Evolutionary conservation across 2,797 vertebrate genomes (phyloP), one percentile per base, ranked within the genome.

Genomic region (Phalloptychus januarius): DNA sequence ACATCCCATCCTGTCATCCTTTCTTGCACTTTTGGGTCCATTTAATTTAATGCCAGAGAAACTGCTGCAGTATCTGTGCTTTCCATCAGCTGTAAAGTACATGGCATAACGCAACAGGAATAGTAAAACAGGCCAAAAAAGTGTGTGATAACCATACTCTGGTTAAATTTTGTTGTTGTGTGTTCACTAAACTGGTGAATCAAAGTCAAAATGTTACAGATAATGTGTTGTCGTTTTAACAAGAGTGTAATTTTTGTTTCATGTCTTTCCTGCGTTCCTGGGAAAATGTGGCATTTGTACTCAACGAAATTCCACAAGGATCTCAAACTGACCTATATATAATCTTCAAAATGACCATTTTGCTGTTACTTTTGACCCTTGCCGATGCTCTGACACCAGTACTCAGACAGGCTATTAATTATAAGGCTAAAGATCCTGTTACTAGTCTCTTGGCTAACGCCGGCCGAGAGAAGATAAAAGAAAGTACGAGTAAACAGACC

Each of bases 401-500:
- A 11, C 4, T 42, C 38, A 69, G 15, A 54, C 6, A 56, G 36
- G 12, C 13, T 42, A 42, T 42, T 40, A 52, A 58, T 25, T 44
- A 16, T 44, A 44, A 10, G 25, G 52, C n/a, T 44, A 31, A 61
- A 23, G 40, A 61, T 31, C 40, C n/a, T 5, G 6, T 20, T 23
- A 42, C 7, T 40, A 5, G 8, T 75, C 28, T 75, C 20, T 65
- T 65, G 58, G 50, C 72, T 28, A 42, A 42, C 52, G 5, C 52
- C 2, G 20, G 50, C 12, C 36, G 42, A 15, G 23, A 75, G 18
- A 42, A 48, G 31, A 38, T 38, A 67, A 58, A 76, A 76, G 45
- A 75, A 56, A 42, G n/a, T 48, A 1, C 69, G 33, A 52, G 52
- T 84, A 79, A 80, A 79, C 45, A 77, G 40, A 33, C 56, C 54